Evolutionary conservation across 1,140 invertebrate genomes (phyloP), one percentile per base, ranked within the genome.

Genomic region (Thaumetopoea pityocampa): DNA sequence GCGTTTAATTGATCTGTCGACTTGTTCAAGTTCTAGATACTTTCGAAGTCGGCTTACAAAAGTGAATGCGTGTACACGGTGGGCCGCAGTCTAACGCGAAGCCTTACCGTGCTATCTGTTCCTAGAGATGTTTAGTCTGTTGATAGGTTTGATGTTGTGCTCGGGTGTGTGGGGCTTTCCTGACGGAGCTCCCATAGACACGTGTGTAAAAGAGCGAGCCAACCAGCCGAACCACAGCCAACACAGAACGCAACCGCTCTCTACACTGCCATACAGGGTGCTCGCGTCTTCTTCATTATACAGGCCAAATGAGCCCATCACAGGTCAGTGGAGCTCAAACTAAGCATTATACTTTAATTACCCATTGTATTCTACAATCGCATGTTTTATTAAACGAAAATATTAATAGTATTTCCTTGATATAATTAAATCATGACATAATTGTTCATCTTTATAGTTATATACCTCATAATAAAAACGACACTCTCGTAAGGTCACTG

Each of bases 181-280:
- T 0, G 91, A 93, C 54, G 92, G 92, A 5, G 92, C 90, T 2
- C 92, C 92, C 0, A 88, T 93, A 5, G 92, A 93, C 65, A 89
- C 90, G 10, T 94, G 92, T 61, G 92, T 93, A 0, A 92, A 92
- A 58, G 86, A 89, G 10, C 84, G 87, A 11, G 87, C 89, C 0
- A 93, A 93, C 79, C 90, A 91, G 54, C 92, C 92, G 0, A 90
- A 93, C 69, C 92, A 94, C 51, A 91, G 92, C 15, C 86, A 90
- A 49, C 88, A 90, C 6, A 77, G 88, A 10, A 81, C 91, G 1
- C 91, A 92, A 56, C 83, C 90, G 0, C 55, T 86, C 1, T 68
- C 87, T 1, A 89, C 87, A 0, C 88, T 88, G 52, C 92, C 92
- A 6, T 93, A 90, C 62, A 86, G 87, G 37, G 73, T 94, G 5